Base-by-base conservation (phyloP, 2,113 vertebrate genomes). In the Neolamprologus sp. region DNA sequence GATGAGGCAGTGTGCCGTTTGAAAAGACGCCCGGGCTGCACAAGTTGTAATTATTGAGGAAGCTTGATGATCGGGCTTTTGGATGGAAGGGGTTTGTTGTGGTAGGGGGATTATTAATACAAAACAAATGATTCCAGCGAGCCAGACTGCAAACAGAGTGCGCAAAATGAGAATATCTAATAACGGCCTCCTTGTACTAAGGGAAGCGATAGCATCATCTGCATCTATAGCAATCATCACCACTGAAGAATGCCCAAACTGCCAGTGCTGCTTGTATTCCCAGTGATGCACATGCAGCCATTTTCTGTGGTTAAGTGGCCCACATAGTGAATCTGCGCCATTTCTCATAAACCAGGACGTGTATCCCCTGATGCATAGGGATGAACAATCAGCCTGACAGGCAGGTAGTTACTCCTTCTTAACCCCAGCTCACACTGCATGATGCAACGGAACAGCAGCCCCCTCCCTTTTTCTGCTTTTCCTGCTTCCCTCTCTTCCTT, bases 371-470 rank as follows among this genome's bases (percentile, higher is more conserved):
- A 94, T 94, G 95, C 92, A 95, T 89, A 92, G 91, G 91, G 93
- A 95, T 94, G 94, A 95, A 95, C 94, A 95, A 95, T 94, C 93
- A 94, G 92, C 87, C 93, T 95, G 95, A 96, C 94, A 96, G 93
- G 93, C 95, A 96, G 95, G 94, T 94, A 96, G 93, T 96, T 95
- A 95, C 94, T 95, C 93, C 92, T 95, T 89, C 93, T 96, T 96
- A 96, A 96, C 96, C 95, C 91, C 82, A 11, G 89, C 92, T 75
- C 82, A 87, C 40, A 84, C 83, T 93, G 94, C 95, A 81, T 93
- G 94, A 96, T 94, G 94, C 91, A 94, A 91, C 88, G 75, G 75
- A 95, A 93, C 85, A 89, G 91, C 87, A 86, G 35, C 21, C 58
- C 82, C 85, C 81, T 80, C 81, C 60, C 86, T 26, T 78, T 68